A percentile compares a stretch with the other conserved stretches of the same genome.
phyloP scores from a whole-genome alignment of 1,140 invertebrate genomes.

The Saxidomus purpurata region DNA sequence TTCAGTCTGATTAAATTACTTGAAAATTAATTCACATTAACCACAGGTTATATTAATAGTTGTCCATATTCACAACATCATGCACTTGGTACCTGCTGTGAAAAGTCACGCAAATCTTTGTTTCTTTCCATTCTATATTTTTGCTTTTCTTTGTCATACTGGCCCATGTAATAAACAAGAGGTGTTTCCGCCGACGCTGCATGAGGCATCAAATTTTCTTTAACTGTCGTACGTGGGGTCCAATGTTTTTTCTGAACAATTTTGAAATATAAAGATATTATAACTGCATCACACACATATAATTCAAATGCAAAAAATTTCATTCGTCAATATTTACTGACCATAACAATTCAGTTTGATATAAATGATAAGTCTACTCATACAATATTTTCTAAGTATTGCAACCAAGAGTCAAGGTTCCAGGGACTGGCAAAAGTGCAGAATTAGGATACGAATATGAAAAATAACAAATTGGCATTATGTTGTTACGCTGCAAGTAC shows the following conservation, averaged over 20 bases:
- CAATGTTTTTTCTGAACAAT: conserved; percentile 20
- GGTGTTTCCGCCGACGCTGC: conserved; percentile 58
- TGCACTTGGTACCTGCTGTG: conserved; percentile 55
- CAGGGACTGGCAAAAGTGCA: conserved; percentile 20
- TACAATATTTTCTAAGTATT: background rate
- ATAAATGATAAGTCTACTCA: too few relatives aligned
- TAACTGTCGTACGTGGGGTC: conserved; percentile 40
- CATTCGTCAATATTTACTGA: background rate
- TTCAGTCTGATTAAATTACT: background rate
- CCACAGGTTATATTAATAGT: background rate
- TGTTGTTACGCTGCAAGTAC: conserved; percentile 26
- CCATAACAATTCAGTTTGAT: background rate
- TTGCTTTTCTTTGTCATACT: conserved; percentile 41
- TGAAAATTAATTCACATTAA: conserved; percentile 17
- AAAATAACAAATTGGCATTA: background rate
- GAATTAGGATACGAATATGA: background rate
- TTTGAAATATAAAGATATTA: background rate
- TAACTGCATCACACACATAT: background rate
- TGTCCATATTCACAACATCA: conserved; percentile 2
- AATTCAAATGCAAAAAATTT: background rate
- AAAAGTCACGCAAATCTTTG: conserved; percentile 45
- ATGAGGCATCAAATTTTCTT: conserved; percentile 62
- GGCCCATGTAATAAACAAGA: conserved; percentile 56
- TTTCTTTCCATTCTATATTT: conserved; percentile 53
- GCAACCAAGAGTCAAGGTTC: conserved; percentile 6